Conservation (phyloP, 2,797 vertebrate species). For the Balearica regulorum region DNA sequence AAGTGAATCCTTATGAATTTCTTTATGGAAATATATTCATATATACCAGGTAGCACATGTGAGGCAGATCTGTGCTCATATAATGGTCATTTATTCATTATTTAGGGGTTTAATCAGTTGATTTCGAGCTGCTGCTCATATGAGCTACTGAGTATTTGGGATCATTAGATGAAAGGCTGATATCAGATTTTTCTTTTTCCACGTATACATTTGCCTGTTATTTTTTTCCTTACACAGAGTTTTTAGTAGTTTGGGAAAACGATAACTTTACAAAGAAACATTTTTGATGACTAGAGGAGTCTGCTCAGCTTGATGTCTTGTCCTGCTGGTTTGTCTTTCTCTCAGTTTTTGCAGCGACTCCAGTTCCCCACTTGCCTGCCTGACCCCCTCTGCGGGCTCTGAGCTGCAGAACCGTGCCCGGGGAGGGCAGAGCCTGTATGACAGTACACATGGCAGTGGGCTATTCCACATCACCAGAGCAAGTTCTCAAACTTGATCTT, state of each 20-base stretch:
- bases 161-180: not conserved
- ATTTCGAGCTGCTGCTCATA: not conserved
- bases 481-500: not conserved
- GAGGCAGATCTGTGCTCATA: not conserved
- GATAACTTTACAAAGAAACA: not conserved
- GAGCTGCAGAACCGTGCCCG: not conserved
- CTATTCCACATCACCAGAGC: not conserved
- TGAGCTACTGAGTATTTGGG: not conserved
- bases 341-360: not conserved
- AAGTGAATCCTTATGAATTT: not conserved
- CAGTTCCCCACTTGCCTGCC: not conserved
- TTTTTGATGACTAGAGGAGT: not conserved
- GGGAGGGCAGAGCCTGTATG: accelerated
- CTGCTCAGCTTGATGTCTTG: not conserved
- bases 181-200: not conserved
- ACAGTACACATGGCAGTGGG: not conserved
- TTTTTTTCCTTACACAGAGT: not conserved
- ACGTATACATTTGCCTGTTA: not conserved
- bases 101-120: not conserved
- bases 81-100: not conserved
- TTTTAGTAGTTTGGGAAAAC: not conserved
- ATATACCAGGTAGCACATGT: not conserved
- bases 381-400: not conserved
- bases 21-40: not conserved
- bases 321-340: not conserved